These are phyloP conservation scores for Falco biarmicus DNA, from an alignment of 2,797 vertebrate genomes.

Conservation along the genomic window DNA sequence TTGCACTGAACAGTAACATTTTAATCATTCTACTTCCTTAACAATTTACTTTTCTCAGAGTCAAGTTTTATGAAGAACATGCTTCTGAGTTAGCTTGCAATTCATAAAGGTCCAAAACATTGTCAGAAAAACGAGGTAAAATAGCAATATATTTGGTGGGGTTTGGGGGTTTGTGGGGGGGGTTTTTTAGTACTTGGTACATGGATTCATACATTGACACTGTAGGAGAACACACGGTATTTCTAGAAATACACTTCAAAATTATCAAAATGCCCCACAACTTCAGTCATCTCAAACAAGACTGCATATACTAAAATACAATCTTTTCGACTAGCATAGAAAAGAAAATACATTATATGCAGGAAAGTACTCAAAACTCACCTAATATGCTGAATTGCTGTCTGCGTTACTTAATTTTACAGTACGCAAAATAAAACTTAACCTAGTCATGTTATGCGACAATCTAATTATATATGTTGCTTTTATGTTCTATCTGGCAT, in stretches of 20 bases:
- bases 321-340: neutral
- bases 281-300: neutral
- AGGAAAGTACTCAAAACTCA: neutral
- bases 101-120: neutral
- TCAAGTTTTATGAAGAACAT: neutral
- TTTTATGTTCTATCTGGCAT: neutral
- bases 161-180: neutral
- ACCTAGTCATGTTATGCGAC: neutral
- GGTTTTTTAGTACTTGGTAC: neutral
- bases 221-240: neutral
- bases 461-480: neutral
- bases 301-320: neutral
- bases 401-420: neutral
- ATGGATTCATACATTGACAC: neutral
- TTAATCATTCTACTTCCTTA: neutral
- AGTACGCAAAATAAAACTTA: neutral
- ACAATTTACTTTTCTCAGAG: neutral
- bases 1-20: neutral
- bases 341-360: rapidly evolving
- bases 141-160: neutral
- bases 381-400: neutral
- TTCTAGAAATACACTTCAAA: neutral
- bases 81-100: neutral
- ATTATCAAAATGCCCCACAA: neutral
- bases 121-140: neutral